phyloP scores from a whole-genome alignment of 2,888 invertebrate genomes.

The Drosophila cyrtoloma region DNA sequence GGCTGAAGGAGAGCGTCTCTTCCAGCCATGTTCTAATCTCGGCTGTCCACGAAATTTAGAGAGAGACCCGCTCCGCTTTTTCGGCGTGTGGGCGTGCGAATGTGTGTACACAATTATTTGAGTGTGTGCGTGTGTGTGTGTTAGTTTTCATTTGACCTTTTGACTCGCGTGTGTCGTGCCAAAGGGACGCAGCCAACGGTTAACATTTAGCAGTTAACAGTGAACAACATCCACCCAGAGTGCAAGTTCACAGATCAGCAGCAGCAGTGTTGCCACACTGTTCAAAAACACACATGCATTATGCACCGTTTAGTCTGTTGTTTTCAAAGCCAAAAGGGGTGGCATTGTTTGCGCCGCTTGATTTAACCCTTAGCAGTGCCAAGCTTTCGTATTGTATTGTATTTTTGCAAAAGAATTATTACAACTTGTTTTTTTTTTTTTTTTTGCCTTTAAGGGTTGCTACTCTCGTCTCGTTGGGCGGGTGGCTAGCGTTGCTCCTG shows the following conservation, averaged over 20 bases:
- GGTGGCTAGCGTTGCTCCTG: conserved; percentile 22
- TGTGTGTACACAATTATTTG: conserved; percentile 1
- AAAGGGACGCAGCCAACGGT: conserved; percentile 2
- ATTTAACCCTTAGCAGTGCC: conserved; percentile 70
- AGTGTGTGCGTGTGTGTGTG: conserved; percentile 14
- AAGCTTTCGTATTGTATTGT: conserved; percentile 21
- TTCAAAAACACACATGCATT: conserved; percentile 18
- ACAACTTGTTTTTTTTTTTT: conserved; percentile 52
- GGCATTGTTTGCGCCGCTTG: conserved; percentile 52
- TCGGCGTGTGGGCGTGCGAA: conserved; percentile 25
- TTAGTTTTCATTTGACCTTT: conserved; percentile 69
- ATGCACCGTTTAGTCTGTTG: conserved; percentile 27
- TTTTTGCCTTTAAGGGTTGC: conserved; percentile 64
- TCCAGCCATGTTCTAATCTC: conserved; percentile 25
- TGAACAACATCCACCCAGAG: conserved; percentile 42
- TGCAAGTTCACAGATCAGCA: conserved; percentile 58
- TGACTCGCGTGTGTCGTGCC: conserved; percentile 55
- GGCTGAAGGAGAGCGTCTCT: conserved; percentile 7
- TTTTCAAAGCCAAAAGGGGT: conserved; percentile 52
- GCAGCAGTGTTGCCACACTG: conserved; percentile 56
- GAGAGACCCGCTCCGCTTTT: conserved; percentile 23
- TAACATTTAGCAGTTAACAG: conserved; percentile 2
- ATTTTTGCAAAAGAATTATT: conserved; percentile 69
- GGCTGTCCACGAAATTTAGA: conserved; percentile 34
- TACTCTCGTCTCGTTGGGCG: conserved; percentile 28